A percentile compares a stretch with the other conserved stretches of the same genome.
Evolutionary conservation across 2,113 vertebrate species (phyloP).

Genomic region (Puntigrus tetrazona): DNA sequence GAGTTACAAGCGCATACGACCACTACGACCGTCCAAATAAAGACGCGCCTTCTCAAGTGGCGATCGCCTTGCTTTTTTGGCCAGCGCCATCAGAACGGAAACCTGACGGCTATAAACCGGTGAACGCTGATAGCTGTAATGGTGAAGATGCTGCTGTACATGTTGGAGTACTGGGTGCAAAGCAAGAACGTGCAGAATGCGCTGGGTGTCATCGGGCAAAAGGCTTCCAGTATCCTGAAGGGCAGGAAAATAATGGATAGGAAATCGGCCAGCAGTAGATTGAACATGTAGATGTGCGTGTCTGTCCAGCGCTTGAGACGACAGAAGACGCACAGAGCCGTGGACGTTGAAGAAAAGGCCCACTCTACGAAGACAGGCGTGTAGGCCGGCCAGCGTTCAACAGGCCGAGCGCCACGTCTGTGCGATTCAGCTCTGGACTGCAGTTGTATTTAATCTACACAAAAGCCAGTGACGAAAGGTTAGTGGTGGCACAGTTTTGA

Average conservation of each 20-base stretch:
- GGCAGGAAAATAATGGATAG: slow-evolving; percentile 68
- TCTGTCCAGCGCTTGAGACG: slow-evolving; percentile 61
- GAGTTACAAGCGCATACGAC: neutral
- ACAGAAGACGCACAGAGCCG: slow-evolving; percentile 61
- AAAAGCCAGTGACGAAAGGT: neutral
- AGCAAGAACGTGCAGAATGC: slow-evolving; percentile 61
- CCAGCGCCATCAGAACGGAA: slow-evolving; percentile 64
- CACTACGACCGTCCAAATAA: slow-evolving; percentile 60
- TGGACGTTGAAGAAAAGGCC: slow-evolving; percentile 64
- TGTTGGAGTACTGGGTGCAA: slow-evolving; percentile 67
- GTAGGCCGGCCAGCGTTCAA: slow-evolving; percentile 60
- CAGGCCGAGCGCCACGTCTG: accelerated
- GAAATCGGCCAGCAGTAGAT: slow-evolving; percentile 66
- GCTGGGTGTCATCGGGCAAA: slow-evolving; percentile 29
- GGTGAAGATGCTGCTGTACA: slow-evolving; percentile 73
- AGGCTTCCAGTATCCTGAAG: slow-evolving; percentile 63
- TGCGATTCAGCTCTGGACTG: accelerated
- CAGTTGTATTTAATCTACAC: slow-evolving; percentile 19
- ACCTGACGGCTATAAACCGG: slow-evolving; percentile 65
- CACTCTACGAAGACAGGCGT: slow-evolving; percentile 56
- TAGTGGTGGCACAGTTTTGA: neutral
- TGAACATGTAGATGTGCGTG: slow-evolving; percentile 73
- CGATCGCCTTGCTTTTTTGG: slow-evolving; percentile 60
- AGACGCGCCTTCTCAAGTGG: slow-evolving; percentile 55
- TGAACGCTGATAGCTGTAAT: slow-evolving; percentile 68